phyloP scores from a whole-genome alignment of 2,888 invertebrate species.

The Aphodius granarius region DNA sequence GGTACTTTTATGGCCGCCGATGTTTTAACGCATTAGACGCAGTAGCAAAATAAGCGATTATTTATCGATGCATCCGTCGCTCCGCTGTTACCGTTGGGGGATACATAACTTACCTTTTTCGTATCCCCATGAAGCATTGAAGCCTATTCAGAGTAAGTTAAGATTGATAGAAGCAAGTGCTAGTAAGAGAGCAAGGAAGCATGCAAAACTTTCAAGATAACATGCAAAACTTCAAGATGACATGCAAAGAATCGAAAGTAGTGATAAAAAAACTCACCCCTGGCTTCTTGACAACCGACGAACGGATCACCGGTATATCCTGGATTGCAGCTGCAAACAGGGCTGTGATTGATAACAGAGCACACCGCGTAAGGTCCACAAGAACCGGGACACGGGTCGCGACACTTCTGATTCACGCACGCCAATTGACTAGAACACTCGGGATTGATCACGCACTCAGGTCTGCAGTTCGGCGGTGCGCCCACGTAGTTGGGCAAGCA shows the following conservation, averaged over 20 bases:
- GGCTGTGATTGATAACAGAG: conserved; percentile 70
- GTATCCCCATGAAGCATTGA: conserved; percentile 22
- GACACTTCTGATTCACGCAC: conserved; percentile 72
- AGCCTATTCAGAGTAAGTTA: conserved; percentile 13
- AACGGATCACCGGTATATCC: conserved; percentile 80
- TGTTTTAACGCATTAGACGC: neutral
- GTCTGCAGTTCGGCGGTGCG: conserved; percentile 66
- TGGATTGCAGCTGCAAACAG: conserved; percentile 70
- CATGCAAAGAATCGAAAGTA: neutral
- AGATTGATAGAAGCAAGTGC: conserved; percentile 6
- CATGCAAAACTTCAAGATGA: neutral
- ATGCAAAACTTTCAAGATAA: conserved; percentile 2
- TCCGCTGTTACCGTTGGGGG: conserved; percentile 49
- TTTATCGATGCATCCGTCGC: neutral
- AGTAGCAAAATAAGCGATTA: conserved; percentile 2
- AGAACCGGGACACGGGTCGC: conserved; percentile 71
- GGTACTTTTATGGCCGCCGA: neutral
- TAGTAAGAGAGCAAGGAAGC: conserved; percentile 1
- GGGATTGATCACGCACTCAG: conserved; percentile 71
- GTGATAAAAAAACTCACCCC: conserved; percentile 52
- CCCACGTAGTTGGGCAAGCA: conserved; percentile 65
- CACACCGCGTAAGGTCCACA: conserved; percentile 69
- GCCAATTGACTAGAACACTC: conserved; percentile 70
- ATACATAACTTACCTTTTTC: conserved; percentile 48
- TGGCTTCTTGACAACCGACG: conserved; percentile 58